A percentile compares a stretch with the other conserved stretches of the same genome.
Evolutionary conservation across 2,797 vertebrate species (phyloP).

Genomic region (Danionella dracula): DNA sequence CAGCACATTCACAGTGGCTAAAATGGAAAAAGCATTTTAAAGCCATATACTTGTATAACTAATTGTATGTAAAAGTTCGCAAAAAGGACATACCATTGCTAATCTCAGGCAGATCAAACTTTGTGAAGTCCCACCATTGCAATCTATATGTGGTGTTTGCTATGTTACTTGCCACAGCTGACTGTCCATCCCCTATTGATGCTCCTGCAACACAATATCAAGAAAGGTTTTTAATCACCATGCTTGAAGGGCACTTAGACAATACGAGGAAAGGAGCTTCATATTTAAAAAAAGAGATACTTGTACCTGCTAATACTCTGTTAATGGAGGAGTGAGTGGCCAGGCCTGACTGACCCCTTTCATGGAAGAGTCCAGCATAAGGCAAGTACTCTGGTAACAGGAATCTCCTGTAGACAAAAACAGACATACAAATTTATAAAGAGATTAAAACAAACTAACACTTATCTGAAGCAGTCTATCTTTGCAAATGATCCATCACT

Average conservation of each 20-base stretch:
- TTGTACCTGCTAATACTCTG: constrained; percentile 89
- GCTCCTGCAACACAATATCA: constrained; percentile 70
- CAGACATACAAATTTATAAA: neutral
- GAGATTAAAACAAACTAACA: too few relatives aligned
- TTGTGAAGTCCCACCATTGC: constrained; percentile 99
- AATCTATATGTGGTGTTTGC: constrained; percentile 96
- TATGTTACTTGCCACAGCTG: constrained; percentile 97
- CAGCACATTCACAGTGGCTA: constrained; percentile 93
- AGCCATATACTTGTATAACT: neutral
- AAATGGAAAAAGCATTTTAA: neutral
- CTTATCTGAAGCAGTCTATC: too few relatives aligned
- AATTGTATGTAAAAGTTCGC: neutral
- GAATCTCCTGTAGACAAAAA: constrained; percentile 77
- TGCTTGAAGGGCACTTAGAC: too few relatives aligned
- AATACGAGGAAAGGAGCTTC: too few relatives aligned
- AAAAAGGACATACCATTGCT: constrained; percentile 82
- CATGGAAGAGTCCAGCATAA: constrained; percentile 97
- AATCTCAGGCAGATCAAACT: constrained; percentile 97
- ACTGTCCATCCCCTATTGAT: constrained; percentile 96
- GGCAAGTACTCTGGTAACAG: constrained; percentile 96
- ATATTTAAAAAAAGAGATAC: neutral
- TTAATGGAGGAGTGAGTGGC: constrained; percentile 98
- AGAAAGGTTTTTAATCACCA: neutral
- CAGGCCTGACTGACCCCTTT: constrained; percentile 91
- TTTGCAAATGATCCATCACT: too few relatives aligned